These are phyloP conservation scores for Nothobranchius furzeri DNA, from an alignment of 2,113 vertebrate genomes.

Conservation along the genomic window DNA sequence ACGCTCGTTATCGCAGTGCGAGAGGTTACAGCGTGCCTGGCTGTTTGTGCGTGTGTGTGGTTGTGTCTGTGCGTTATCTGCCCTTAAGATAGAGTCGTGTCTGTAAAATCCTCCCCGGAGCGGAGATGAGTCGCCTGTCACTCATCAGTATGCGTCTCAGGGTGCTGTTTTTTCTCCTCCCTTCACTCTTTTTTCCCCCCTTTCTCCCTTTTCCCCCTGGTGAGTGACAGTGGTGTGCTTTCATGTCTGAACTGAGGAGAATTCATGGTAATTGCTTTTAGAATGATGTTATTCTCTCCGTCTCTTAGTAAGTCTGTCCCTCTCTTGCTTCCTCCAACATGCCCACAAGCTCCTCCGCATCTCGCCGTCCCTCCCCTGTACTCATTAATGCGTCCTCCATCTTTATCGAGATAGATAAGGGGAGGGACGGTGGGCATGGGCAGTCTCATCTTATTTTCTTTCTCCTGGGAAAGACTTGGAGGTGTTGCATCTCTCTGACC, in stretches of 20 bases:
- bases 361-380: conserved; percentile 21
- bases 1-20: conserved; percentile 69
- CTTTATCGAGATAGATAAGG: conserved; percentile 58
- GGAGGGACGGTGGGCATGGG: conserved; percentile 43
- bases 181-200: conserved; percentile 34
- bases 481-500: conserved; percentile 22
- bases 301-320: conserved; percentile 32
- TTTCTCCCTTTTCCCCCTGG: conserved; percentile 27
- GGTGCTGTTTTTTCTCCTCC: conserved; percentile 49
- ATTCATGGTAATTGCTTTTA: conserved; percentile 84
- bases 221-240: conserved; percentile 77
- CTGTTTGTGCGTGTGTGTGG: conserved; percentile 49
- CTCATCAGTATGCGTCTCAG: conserved; percentile 70
- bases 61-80: conserved; percentile 59
- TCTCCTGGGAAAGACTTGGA: conserved; percentile 43
- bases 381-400: conserved; percentile 59
- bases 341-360: conserved; percentile 31
- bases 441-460: conserved; percentile 28
- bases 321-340: conserved; percentile 30
- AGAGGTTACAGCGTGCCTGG: conserved; percentile 62
- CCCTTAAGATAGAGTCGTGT: conserved; percentile 74
- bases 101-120: conserved; percentile 76
- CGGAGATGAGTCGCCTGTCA: conserved; percentile 77
- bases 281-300: conserved; percentile 71
- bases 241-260: conserved; percentile 83